Evolutionary conservation across 2,888 invertebrate genomes (phyloP).

Genomic region (Lottia gigantea): DNA sequence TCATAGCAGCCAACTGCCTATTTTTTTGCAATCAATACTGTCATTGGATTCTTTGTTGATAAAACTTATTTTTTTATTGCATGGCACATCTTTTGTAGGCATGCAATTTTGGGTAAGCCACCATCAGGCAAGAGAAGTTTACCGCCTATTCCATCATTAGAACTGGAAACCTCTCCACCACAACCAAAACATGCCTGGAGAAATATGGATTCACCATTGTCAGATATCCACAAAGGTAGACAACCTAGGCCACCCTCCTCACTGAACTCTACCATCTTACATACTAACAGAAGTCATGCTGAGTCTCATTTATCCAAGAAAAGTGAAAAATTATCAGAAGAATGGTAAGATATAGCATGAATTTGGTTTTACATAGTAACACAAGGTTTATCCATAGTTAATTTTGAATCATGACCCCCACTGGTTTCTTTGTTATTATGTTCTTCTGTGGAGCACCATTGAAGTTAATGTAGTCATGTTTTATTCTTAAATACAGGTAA

Average conservation of each 20-base stretch:
- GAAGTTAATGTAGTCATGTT: too few species aligned
- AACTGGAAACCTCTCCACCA: slow-evolving; percentile 35
- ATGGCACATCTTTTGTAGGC: slow-evolving; percentile 36
- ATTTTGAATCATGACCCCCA: too few species aligned
- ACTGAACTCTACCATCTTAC: slow-evolving; percentile 36
- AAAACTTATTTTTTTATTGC: too few species aligned
- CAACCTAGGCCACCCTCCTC: slow-evolving; percentile 56
- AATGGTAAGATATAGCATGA: slow-evolving; percentile 45
- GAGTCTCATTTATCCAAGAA: slow-evolving; percentile 47
- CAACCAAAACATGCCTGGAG: slow-evolving; percentile 55
- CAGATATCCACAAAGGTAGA: slow-evolving; percentile 33
- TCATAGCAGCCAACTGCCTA: too few species aligned
- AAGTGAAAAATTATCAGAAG: slow-evolving; percentile 57
- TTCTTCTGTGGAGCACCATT: too few species aligned
- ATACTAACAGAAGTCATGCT: slow-evolving; percentile 35
- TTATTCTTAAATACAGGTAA: too few species aligned
- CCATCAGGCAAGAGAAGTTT: slow-evolving; percentile 37
- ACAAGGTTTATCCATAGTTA: too few species aligned
- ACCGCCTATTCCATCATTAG: slow-evolving; percentile 34
- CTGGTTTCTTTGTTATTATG: too few species aligned
- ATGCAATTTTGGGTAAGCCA: slow-evolving; percentile 50
- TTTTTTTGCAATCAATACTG: too few species aligned
- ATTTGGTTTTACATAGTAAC: too few species aligned
- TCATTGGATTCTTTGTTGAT: too few species aligned
- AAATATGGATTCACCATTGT: slow-evolving; percentile 43